Evolutionary conservation across 2,113 vertebrate species (phyloP).

Genomic region (Actenoides hombroni): DNA sequence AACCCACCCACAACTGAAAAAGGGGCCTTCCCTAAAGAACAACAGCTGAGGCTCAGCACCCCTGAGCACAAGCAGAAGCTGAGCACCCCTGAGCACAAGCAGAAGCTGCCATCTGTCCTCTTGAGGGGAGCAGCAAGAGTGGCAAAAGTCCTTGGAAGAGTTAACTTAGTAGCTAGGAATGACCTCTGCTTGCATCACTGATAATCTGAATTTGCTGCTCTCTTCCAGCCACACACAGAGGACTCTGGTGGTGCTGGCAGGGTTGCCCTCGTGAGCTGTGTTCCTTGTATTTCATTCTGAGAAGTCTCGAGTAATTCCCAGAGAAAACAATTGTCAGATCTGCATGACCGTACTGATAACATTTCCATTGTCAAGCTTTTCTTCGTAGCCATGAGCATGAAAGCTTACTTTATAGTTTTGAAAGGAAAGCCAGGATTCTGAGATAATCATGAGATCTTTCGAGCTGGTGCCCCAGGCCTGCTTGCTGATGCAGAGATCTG

Average conservation of each 20-base stretch:
- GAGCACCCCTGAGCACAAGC: not conserved
- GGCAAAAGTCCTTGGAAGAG: not conserved
- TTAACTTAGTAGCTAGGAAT: not conserved
- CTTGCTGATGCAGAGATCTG: not conserved
- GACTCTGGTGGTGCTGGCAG: not conserved
- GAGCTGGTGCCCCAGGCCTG: not conserved
- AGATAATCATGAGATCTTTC: not conserved
- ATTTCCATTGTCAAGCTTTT: not conserved
- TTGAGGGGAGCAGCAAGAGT: not conserved
- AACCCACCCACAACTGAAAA: not conserved
- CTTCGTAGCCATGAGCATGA: not conserved
- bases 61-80: not conserved
- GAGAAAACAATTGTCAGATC: not conserved
- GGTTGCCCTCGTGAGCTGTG: not conserved
- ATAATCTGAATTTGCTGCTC: not conserved
- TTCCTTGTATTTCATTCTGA: not conserved
- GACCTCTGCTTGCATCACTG: not conserved
- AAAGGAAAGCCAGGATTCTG: not conserved
- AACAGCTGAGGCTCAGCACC: not conserved
- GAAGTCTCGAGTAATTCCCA: not conserved
- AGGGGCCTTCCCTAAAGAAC: not conserved
- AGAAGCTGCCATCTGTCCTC: not conserved
- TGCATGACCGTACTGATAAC: not conserved
- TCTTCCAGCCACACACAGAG: not conserved
- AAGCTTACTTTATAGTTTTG: not conserved